Evolutionary conservation across 2,113 vertebrate genomes (phyloP).

Genomic region (Daubentonia madagascariensis): DNA sequence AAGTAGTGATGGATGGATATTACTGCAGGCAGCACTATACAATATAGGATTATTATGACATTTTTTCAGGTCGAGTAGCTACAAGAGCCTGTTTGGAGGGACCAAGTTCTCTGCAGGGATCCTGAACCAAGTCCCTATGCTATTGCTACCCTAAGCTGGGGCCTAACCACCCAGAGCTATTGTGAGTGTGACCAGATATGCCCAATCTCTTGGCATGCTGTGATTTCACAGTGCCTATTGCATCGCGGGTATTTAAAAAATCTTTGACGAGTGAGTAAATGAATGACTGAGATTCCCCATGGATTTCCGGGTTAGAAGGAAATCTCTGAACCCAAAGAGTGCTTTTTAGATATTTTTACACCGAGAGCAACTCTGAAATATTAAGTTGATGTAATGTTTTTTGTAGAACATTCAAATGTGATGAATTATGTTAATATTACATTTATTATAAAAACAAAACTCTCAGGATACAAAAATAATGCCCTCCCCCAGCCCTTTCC

Average conservation of each 20-base stretch:
- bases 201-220: neutral
- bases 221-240: neutral
- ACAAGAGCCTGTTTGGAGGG: neutral
- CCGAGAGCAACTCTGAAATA: neutral
- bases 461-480: neutral
- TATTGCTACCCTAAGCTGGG: neutral
- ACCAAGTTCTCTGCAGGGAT: neutral
- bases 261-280: neutral
- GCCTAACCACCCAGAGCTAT: neutral
- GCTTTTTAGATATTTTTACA: neutral
- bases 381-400: neutral
- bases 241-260: neutral
- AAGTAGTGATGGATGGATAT: neutral
- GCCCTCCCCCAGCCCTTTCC: neutral
- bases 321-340: neutral
- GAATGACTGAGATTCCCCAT: neutral
- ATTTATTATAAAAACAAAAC: neutral
- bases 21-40: neutral
- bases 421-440: neutral
- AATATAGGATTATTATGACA: neutral
- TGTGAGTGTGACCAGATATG: neutral
- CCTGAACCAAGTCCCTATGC: neutral
- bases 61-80: neutral
- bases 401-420: neutral
- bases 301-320: neutral